Evolutionary conservation across 2,888 invertebrate species (phyloP), one percentile per base, ranked within the genome.

Genomic region (Drosophila meridiana): DNA sequence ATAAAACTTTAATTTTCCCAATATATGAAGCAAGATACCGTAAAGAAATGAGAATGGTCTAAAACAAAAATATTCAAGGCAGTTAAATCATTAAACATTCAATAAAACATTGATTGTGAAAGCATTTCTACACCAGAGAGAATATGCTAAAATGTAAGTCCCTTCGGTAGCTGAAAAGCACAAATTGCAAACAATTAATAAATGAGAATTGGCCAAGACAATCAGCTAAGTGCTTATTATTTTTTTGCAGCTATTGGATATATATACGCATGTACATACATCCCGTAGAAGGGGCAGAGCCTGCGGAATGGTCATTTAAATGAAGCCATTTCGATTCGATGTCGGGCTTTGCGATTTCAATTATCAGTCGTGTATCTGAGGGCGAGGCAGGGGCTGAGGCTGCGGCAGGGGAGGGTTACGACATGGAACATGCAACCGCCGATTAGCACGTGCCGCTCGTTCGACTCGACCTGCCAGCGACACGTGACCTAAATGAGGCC

Each of bases 381-480:
- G 50, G 40, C 34, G 20, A 45, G 14, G 20, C 2, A 4, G 34
- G 5, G 11, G 34, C 40, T 20, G 20, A 20, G 20, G 20, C 20
- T 20, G 20, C 20, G 20, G 20, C 20, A 20, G 20, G 38, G 26
- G 42, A 48, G 36, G 58, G 62, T 64, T 48, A 65, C 58, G 73
- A 69, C 67, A 67, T n/a, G 61, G 47, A 64, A 66, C 83, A 74
- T 82, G 74, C 78, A 77, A 82, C 83, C 86, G 78, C 90, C 84
- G 89, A 88, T 90, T 89, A 88, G 86, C 90, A 91, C 91, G 90
- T 90, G 90, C 67, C 90, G 71, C 70, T 60, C 71, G 70, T 82
- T 76, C 69, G 57, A 40, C 2, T 58, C 43, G 56, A 30, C 26
- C 61, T 13, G 26, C 55, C 45, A 28, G 1, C 78, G 59, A 40